Evolutionary conservation across 2,888 invertebrate genomes (phyloP), one percentile per base, ranked within the genome.

Genomic region (Sinohyriopsis cumingii): DNA sequence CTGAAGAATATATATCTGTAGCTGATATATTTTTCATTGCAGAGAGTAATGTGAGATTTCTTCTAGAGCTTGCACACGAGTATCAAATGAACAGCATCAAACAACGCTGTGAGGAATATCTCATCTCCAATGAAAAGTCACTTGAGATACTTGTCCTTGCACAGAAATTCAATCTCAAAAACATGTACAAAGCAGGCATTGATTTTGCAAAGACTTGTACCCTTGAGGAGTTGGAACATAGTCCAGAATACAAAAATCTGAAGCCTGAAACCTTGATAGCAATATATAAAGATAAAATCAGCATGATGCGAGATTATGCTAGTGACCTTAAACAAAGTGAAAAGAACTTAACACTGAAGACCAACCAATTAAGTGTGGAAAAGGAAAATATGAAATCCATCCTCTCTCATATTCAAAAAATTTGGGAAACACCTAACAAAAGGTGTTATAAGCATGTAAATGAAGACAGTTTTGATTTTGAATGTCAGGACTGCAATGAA

Each of bases 31-130:
- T 28, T 74, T 61, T 55, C 62, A 67, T 86, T 88, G 70, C 80
- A 89, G 90, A 87, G 19, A 81, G 85, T 19, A 90, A 90, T 75
- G 89, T 89, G n/a, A 83, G 86, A 68, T 88, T 85, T 71, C 82
- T 91, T 59, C 82, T 91, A 63, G 88, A 89, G 59, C 78, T 91
- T 56, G 88, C 88, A 6, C 89, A 90, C 69, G 90, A 90, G 72
- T 91, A 89, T 79, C 88, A 91, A 71, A 89, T 91, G 67, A 75
- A 80, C 33, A 89, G 85, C 71, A 87, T 91, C 65, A 88, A 89
- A 73, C 83, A 85, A 59, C 83, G 88, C 55, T 90, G 90, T 77
- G 90, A 91, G 74, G 83, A 84, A 63, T 90, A 86, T 69, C 80
- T 90, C n/a, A 77, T 88, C 61, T 74, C 80, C 19, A 75, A 79